Conservation (phyloP, 35 echinoderm and acorn worm species). For the Hemicentrotus pulcherrimus region DNA sequence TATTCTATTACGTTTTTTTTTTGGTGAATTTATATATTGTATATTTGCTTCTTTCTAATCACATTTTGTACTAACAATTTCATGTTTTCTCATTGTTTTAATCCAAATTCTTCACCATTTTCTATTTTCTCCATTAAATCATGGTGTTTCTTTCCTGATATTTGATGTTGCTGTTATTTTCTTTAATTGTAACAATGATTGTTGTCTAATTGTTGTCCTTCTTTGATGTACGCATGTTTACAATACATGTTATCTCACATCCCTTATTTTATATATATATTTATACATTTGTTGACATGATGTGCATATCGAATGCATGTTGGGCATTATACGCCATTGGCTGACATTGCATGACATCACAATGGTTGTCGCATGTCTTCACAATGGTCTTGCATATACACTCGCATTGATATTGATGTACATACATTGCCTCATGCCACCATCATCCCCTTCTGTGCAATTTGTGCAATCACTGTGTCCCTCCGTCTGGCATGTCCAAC, state of each 20-base stretch:
- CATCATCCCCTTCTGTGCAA: neutral
- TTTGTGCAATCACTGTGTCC: constrained; percentile 48
- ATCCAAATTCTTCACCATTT: neutral
- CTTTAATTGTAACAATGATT: neutral
- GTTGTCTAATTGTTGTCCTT: neutral
- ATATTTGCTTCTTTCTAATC: neutral
- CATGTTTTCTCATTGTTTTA: neutral
- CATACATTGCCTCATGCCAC: neutral
- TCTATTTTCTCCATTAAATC: neutral
- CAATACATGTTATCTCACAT: neutral
- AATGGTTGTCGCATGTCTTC: neutral
- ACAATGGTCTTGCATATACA: neutral
- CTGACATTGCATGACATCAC: neutral
- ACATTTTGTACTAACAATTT: neutral
- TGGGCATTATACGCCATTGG: neutral
- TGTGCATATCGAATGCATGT: neutral
- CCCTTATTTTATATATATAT: neutral
- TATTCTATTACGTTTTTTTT: neutral
- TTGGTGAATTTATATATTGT: neutral
- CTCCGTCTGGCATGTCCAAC: constrained; percentile 37
- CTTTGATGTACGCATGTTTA: neutral
- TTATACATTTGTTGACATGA: neutral
- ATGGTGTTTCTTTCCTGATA: neutral
- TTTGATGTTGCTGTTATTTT: neutral
- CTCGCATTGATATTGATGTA: neutral